Evolutionary conservation across 2,797 vertebrate species (phyloP).

Genomic region (Micropoecilia bifurca): DNA sequence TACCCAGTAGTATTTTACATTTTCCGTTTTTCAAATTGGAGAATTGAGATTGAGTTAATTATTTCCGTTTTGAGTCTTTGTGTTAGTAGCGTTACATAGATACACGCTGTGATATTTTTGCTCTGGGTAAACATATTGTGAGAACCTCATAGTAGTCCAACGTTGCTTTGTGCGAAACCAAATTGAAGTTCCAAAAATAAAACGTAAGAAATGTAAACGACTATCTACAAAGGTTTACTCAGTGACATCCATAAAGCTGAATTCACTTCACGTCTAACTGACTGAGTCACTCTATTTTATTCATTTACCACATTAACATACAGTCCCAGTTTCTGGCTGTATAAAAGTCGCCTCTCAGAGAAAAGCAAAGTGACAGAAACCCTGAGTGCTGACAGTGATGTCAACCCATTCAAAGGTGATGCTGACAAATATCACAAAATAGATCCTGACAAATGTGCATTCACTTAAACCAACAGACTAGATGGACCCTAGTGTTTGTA

Average conservation of each 20-base stretch:
- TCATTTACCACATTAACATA: conserved; percentile 29
- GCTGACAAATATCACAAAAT: conserved; percentile 4
- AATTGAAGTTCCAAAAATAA: background rate
- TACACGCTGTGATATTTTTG: background rate
- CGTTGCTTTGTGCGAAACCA: background rate
- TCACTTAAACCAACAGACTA: conserved; percentile 15
- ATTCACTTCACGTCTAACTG: conserved; percentile 21
- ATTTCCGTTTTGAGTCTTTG: background rate
- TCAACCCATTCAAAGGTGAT: conserved; percentile 24
- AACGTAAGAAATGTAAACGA: background rate
- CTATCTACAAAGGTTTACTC: background rate
- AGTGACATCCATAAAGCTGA: background rate
- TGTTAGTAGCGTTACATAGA: background rate
- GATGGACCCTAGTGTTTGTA: background rate
- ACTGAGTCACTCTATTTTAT: conserved; percentile 35
- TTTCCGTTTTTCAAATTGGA: background rate
- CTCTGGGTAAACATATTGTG: background rate
- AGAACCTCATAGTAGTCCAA: background rate
- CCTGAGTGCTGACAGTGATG: conserved; percentile 15
- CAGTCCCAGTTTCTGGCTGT: conserved; percentile 32
- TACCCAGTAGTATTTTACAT: no score
- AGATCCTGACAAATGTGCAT: conserved; percentile 23
- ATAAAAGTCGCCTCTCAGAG: conserved; percentile 31
- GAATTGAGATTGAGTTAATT: background rate
- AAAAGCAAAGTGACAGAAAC: conserved; percentile 17